Base-by-base conservation (phyloP, 2,888 invertebrate species). In the Plusia festucae region DNA sequence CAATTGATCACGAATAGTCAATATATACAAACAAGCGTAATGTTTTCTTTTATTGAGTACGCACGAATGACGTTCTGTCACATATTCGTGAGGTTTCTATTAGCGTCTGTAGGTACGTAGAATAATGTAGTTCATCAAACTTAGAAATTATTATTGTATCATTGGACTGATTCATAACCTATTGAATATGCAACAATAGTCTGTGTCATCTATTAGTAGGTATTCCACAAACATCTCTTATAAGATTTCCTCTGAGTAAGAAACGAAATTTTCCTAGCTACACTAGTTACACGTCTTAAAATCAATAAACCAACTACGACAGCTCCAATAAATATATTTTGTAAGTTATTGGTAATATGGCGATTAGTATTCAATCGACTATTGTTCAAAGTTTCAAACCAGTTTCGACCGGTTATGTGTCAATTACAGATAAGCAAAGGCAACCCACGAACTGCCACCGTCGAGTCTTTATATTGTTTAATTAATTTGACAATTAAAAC, bases 311-410 rank as follows among this genome's bases (percentile, higher is more conserved):
- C 34, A 57, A 18, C 20, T 46, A 22, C 22, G 65, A 22, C 13
- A 9, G 20, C 55, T 20, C 30, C 16, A 62, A 61, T 73, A 60
- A 70, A 68, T 75, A 51, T 63, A 66, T 66, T 74, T 70, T 73
- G 74, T 60, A 54, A 69, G 57, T 67, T 64, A 77, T 64, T 68
- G 63, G 24, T 68, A 67, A 78, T 68, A 68, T 18, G 61, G 55
- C 57, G 59, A 72, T 77, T 77, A 79, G 63, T 75, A 79, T 79
- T 79, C 77, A 75, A 73, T 77, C 54, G 68, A 68, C 74, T 53
- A 79, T 79, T 79, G 78, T 79, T 77, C 52, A 40, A 34, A 34
- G 40, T 40, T 40, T 40, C 40, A 65, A 79, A 72, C 77, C 44
- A 63, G 80, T 72, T 70, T 54, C 30, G 56, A 72, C 65, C 64